Evolutionary conservation across 2,113 vertebrate species (phyloP).

Genomic region (Paramisgurnus dabryanus): DNA sequence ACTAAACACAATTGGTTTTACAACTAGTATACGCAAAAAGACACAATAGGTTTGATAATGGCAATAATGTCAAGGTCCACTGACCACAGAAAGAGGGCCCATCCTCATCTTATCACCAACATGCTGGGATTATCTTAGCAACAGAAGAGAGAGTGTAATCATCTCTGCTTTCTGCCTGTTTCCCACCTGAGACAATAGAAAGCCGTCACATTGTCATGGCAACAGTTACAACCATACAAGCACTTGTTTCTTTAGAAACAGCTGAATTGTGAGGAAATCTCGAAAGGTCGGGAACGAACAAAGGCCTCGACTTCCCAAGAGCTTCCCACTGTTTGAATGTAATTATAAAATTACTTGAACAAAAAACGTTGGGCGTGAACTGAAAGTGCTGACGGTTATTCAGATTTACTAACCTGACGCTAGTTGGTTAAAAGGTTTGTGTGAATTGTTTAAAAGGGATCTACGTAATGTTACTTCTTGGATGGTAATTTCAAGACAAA

Average conservation of each 20-base stretch:
- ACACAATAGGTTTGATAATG: constrained; percentile 8
- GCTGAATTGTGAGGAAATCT: constrained; percentile 72
- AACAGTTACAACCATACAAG: constrained; percentile 72
- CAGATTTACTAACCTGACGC: constrained; percentile 8
- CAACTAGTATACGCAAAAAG: neutral
- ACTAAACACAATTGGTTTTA: neutral
- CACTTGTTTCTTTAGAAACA: constrained; percentile 66
- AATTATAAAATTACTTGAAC: constrained; percentile 76
- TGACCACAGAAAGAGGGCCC: neutral
- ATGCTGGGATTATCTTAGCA: constrained; percentile 78
- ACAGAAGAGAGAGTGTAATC: constrained; percentile 76
- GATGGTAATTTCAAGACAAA: too few relatives aligned
- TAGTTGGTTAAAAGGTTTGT: constrained; percentile 1
- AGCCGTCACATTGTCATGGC: constrained; percentile 71
- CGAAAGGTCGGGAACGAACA: constrained; percentile 75
- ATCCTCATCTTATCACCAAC: constrained; percentile 7
- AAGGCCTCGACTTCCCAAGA: constrained; percentile 60
- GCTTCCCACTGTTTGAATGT: constrained; percentile 71
- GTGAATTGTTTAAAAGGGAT: constrained; percentile 14
- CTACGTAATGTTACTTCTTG: too few relatives aligned
- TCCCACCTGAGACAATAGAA: constrained; percentile 85
- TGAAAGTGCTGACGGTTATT: constrained; percentile 46
- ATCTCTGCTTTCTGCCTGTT: constrained; percentile 74
- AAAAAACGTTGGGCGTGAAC: constrained; percentile 57
- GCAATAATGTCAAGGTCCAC: neutral